A percentile compares a stretch with the other conserved stretches of the same genome.
Conservation (phyloP, 2,888 invertebrate species). For the Ormyrus nitidulus region DNA sequence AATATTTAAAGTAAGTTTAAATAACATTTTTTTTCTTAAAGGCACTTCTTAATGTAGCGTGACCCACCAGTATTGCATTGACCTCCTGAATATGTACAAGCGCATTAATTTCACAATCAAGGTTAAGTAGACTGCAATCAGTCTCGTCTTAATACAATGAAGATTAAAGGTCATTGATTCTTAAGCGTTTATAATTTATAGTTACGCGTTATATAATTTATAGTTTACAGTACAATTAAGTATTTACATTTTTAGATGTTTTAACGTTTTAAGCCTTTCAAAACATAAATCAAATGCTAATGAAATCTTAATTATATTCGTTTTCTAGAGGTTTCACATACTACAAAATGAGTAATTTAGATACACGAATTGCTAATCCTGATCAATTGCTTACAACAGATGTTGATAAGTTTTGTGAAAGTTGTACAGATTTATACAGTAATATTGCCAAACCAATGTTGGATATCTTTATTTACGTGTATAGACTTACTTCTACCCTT, state of each 20-base stretch:
- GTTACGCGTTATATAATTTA: background rate
- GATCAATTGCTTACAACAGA: conserved; percentile 97
- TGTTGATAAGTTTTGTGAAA: conserved; percentile 97
- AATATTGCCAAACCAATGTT: conserved; percentile 96
- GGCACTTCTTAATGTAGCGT: background rate
- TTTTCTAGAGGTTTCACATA: conserved; percentile 91
- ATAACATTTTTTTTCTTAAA: conserved; percentile 11
- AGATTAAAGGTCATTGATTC: conserved; percentile 55
- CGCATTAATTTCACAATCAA: conserved; percentile 44
- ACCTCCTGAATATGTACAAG: conserved; percentile 49
- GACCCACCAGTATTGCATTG: conserved; percentile 25
- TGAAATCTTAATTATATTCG: background rate
- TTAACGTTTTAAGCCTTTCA: too few species aligned
- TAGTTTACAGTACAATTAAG: too few species aligned
- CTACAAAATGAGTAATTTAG: conserved; percentile 96
- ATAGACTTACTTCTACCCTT: conserved; percentile 89
- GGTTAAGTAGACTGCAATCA: conserved; percentile 39
- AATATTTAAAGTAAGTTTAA: conserved; percentile 90
- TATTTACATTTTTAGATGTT: too few species aligned
- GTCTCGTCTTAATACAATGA: conserved; percentile 47
- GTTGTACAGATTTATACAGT: conserved; percentile 95
- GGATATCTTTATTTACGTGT: conserved; percentile 96
- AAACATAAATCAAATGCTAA: background rate
- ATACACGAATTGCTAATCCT: conserved; percentile 95
- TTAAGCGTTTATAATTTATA: background rate